phyloP scores from a whole-genome alignment of 2,888 invertebrate genomes.

The Rhaphigaster nebulosa region DNA sequence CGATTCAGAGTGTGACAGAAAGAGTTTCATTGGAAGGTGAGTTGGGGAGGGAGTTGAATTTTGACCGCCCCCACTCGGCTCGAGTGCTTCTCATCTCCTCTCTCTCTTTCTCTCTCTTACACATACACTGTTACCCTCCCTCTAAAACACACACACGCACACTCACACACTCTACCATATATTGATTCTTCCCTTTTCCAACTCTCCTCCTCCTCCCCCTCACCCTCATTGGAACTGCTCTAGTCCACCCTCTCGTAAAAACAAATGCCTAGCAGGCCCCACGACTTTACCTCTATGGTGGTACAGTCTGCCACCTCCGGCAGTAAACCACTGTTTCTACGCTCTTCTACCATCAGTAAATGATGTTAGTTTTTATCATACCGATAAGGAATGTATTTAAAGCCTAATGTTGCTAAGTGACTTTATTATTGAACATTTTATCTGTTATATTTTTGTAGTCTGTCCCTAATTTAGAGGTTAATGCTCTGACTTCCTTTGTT shows the following conservation, averaged over 20 bases:
- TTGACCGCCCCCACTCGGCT: slow-evolving; percentile 32
- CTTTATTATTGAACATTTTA: too few species aligned
- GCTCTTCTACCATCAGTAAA: not conserved
- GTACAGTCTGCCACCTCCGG: not conserved
- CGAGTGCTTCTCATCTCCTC: not conserved
- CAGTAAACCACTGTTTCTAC: not conserved
- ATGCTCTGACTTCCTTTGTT: too few species aligned
- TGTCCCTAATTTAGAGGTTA: too few species aligned
- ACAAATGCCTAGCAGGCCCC: slow-evolving; percentile 31
- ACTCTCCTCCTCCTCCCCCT: not conserved
- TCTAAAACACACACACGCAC: slow-evolving; percentile 42
- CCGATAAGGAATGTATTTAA: not conserved
- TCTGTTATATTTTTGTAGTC: too few species aligned
- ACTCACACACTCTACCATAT: not conserved
- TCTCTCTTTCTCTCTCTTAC: not conserved
- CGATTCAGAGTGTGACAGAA: not conserved
- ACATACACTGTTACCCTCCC: not conserved
- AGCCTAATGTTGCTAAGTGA: not conserved
- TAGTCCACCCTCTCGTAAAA: slow-evolving; percentile 48
- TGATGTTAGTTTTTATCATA: not conserved
- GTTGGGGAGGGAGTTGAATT: slow-evolving; percentile 36
- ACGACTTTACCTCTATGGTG: slow-evolving; percentile 3
- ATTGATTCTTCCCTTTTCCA: slow-evolving; percentile 50
- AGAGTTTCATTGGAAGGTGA: slow-evolving; percentile 45
- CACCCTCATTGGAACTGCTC: slow-evolving; percentile 13